phyloP scores from a whole-genome alignment of 2,888 invertebrate genomes.

The Meteorus colon region DNA sequence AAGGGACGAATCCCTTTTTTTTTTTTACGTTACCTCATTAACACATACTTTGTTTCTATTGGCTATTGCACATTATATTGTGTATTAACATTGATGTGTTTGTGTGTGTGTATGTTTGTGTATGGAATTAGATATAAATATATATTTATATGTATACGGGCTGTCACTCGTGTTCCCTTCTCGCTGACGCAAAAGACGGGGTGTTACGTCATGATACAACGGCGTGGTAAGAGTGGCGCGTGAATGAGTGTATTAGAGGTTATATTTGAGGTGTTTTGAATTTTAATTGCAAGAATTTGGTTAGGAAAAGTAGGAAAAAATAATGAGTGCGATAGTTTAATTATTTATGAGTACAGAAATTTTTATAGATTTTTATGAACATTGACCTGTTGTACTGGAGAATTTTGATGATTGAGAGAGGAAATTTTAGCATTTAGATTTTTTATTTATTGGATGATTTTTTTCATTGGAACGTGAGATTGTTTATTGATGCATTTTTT shows the following conservation, averaged over 20 bases:
- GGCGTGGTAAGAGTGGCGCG: slow-evolving; percentile 57
- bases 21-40: neutral
- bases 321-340: neutral
- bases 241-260: slow-evolving; percentile 52
- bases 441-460: too few species aligned
- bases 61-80: neutral
- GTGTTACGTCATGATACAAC: slow-evolving; percentile 64
- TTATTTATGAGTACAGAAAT: neutral
- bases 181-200: slow-evolving; percentile 66
- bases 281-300: neutral
- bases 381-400: too few species aligned
- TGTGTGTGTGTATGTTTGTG: too few species aligned
- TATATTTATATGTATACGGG: neutral
- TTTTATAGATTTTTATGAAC: too few species aligned
- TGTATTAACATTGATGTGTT: too few species aligned
- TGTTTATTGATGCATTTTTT: too few species aligned
- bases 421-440: too few species aligned
- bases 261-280: slow-evolving; percentile 17
- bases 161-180: slow-evolving; percentile 18
- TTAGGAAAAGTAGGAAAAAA: neutral
- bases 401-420: too few species aligned
- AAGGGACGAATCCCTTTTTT: slow-evolving; percentile 9
- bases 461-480: too few species aligned
- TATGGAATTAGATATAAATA: neutral
- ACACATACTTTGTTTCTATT: neutral